Base-by-base conservation (phyloP, 2,797 vertebrate species). In the Clarias laeviceps region DNA sequence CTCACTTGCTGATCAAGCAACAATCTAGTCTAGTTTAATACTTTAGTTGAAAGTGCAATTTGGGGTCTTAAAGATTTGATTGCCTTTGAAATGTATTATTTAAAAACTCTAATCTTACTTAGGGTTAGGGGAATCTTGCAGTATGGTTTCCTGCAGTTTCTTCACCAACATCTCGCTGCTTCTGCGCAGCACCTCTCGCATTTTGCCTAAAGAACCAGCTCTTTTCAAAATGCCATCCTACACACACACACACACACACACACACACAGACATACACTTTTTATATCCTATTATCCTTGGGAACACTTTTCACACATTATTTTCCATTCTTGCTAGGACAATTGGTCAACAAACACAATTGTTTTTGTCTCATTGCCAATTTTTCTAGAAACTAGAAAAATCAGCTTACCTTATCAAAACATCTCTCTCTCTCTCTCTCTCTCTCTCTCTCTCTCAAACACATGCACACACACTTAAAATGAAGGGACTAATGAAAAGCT, bases 101-200 rank as follows among this genome's bases (percentile, higher is more conserved):
- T 50, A 50, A 50, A 5, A 80, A 79, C 64, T 59, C 7, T 3
- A 15, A 17, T 82, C 70, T 77, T 66, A 90, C 89, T 91, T 93
- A 65, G 93, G 92, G 86, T 91, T 94, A 88, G 94, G 94, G 65
- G 95, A 94, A 29, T 96, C 91, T 83, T 94, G 91, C 14, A 95
- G 94, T 24, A 94, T 92, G 0, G 92, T 95, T 61, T 94, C 96
- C 89, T 97, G 96, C 54, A 97, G 94, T 84, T 95, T 97, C 93
- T 95, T 95, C 88, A 97, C 96, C 90, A 97, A 82, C 91, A 97
- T 95, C 87, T 97, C 96, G 0, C 96, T 97, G 93, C 96, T 97
- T 82, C 94, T 92, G 7, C 95, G 93, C 56, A 97, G 90, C 80
- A 96, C 94, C 27, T 96, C 96, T 12, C 95, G 93, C 85, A 97